A percentile compares a stretch with the other conserved stretches of the same genome.
These are phyloP conservation scores for Pollachius pollachius DNA, from an alignment of 2,113 vertebrate species.

Conservation along the genomic window DNA sequence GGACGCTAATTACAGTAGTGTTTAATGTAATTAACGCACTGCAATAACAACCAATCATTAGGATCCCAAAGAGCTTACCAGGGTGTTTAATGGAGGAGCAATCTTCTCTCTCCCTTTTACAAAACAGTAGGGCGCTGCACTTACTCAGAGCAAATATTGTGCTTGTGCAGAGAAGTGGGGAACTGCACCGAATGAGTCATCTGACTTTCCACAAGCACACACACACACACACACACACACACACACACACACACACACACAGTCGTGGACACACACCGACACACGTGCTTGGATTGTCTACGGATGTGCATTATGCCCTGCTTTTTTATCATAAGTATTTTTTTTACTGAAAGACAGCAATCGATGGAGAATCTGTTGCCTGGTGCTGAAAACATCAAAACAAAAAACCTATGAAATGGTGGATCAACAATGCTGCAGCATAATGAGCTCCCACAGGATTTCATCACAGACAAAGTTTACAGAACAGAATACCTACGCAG, in stretches of 20 bases:
- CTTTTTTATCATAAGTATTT: not conserved
- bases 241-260: not conserved
- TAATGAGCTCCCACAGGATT: not conserved
- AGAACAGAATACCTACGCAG: not conserved
- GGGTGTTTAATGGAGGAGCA: not conserved
- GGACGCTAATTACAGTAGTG: not conserved
- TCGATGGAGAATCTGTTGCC: not conserved
- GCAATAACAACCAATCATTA: not conserved
- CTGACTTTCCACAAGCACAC: not conserved
- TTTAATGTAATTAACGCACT: not conserved
- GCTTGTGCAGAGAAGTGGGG: not conserved
- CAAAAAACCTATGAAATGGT: not conserved
- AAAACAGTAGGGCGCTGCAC: not conserved
- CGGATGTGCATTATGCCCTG: too few relatives aligned
- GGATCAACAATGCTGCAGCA: not conserved
- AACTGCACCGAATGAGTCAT: not conserved
- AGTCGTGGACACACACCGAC: not conserved
- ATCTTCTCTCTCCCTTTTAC: not conserved
- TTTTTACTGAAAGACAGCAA: not conserved
- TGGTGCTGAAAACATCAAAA: not conserved
- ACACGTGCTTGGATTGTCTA: too few relatives aligned
- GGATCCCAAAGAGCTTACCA: not conserved
- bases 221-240: not conserved
- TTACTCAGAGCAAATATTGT: not conserved
- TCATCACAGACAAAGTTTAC: not conserved